Conservation (phyloP, 2,797 vertebrate genomes). For the Pipistrellus pipistrellus region DNA sequence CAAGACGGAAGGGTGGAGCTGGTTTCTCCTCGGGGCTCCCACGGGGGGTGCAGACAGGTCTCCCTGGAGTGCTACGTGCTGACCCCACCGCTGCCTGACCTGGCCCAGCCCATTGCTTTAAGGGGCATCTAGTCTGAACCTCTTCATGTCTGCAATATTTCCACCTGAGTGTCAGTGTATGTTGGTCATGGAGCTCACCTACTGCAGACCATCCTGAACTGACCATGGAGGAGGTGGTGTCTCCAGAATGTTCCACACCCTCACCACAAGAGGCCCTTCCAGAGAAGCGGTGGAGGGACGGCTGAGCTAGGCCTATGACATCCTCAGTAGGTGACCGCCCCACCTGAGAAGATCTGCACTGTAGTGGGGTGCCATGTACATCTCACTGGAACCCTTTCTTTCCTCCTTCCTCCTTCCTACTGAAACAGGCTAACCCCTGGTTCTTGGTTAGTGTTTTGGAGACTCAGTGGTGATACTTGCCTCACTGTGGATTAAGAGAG, state of each 20-base stretch:
- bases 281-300: neutral
- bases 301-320: neutral
- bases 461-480: neutral
- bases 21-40: constrained; percentile 44
- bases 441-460: neutral
- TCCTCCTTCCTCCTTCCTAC: neutral
- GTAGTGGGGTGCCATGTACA: rapidly evolving
- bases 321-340: neutral
- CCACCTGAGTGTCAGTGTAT: neutral
- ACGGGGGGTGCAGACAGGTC: neutral
- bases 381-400: neutral
- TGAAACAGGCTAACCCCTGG: neutral
- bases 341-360: neutral
- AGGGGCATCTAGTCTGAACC: neutral
- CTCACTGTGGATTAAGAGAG: neutral
- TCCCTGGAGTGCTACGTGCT: neutral
- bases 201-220: neutral
- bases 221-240: neutral
- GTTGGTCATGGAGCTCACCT: neutral
- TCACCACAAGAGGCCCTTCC: neutral
- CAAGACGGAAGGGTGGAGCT: neutral
- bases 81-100: neutral
- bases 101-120: neutral
- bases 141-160: neutral
- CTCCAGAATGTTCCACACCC: neutral